Conservation (phyloP, 2,797 vertebrate species). For the Mormyrus hasselquistii region DNA sequence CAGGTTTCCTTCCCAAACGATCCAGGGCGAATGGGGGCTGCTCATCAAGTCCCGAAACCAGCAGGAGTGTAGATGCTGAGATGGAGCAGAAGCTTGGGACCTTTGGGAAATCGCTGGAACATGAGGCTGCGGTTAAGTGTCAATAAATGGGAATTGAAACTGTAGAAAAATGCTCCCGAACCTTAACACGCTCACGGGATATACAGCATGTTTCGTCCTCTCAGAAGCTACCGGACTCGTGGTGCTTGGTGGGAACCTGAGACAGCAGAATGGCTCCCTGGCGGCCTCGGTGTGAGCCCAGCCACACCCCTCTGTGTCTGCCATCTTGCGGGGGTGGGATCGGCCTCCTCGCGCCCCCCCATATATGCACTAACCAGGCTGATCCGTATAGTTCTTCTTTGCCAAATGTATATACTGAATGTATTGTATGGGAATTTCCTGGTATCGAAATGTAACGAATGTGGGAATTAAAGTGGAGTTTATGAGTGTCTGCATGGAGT, state of each 20-base stretch:
- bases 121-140: neutral
- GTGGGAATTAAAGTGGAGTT: slow-evolving; percentile 60
- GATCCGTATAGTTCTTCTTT: slow-evolving; percentile 65
- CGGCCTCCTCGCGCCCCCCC: slow-evolving; percentile 12
- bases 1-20: neutral
- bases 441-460: slow-evolving; percentile 53
- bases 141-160: neutral
- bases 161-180: neutral
- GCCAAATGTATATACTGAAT: slow-evolving; percentile 77
- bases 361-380: slow-evolving; percentile 67
- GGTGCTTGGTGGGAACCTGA: neutral
- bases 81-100: neutral
- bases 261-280: neutral
- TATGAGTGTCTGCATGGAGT: slow-evolving; percentile 64
- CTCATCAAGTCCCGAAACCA: neutral
- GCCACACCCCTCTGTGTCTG: neutral
- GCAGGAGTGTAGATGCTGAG: neutral
- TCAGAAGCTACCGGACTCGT: neutral
- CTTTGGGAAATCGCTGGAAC: neutral
- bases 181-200: neutral
- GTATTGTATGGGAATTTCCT: slow-evolving; percentile 64
- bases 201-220: neutral
- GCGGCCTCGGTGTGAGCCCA: neutral
- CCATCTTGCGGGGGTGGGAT: neutral
- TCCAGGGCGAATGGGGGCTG: neutral